phyloP scores from a whole-genome alignment of 2,888 invertebrate genomes.

The Spodoptera picta region DNA sequence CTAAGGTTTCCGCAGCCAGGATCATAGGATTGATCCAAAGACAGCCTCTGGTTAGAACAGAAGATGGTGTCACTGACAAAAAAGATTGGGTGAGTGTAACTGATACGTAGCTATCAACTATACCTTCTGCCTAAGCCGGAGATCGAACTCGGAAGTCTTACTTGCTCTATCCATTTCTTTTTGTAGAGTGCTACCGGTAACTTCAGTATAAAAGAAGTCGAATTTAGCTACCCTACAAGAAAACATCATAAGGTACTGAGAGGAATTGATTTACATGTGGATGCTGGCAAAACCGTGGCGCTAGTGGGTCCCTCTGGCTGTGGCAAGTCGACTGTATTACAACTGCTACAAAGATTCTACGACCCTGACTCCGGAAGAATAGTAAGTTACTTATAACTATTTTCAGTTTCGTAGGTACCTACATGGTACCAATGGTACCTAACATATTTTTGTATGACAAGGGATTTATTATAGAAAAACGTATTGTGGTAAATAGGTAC shows the following conservation, averaged over 20 bases:
- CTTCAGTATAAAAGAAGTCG: conserved; percentile 90
- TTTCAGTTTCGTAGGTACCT: background rate
- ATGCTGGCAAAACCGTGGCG: conserved; percentile 92
- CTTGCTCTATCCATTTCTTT: background rate
- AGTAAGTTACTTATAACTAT: conserved; percentile 50
- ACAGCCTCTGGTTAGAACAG: conserved; percentile 70
- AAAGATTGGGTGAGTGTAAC: conserved; percentile 72
- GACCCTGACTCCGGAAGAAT: conserved; percentile 91
- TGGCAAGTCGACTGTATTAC: conserved; percentile 94
- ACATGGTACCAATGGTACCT: too few species aligned
- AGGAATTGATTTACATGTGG: conserved; percentile 90
- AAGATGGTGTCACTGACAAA: conserved; percentile 69
- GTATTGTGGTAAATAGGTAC: too few species aligned
- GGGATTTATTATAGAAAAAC: too few species aligned
- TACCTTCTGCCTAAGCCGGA: too few species aligned
- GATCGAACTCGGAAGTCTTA: too few species aligned
- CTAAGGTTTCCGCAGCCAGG: conserved; percentile 83
- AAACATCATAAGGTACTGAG: conserved; percentile 91
- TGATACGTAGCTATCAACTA: too few species aligned
- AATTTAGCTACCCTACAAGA: conserved; percentile 94
- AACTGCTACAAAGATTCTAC: conserved; percentile 93
- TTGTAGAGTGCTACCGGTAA: conserved; percentile 89
- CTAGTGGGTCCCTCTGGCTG: conserved; percentile 93
- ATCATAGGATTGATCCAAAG: conserved; percentile 73
- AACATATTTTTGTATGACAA: too few species aligned